Evolutionary conservation across 2,797 vertebrate species (phyloP).

Genomic region (Coranthus polyacanthus): DNA sequence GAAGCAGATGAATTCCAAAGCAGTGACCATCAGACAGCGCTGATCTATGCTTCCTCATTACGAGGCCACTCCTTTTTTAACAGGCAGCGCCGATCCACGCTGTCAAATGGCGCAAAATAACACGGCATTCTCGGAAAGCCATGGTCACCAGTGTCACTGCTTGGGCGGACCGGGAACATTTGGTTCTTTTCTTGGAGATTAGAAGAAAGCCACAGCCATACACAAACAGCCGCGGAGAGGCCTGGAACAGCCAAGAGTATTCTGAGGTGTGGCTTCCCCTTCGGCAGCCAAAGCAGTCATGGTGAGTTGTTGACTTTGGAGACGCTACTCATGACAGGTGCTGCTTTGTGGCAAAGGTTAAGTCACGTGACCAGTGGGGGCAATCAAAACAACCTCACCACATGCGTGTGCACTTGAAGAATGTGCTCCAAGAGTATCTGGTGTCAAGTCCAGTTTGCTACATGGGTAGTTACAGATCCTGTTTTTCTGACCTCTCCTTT

Average conservation of each 20-base stretch:
- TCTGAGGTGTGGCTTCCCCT: slow-evolving; percentile 71
- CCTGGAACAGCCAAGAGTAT: slow-evolving; percentile 58
- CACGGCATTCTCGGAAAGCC: slow-evolving; percentile 70
- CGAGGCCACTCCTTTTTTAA: slow-evolving; percentile 36
- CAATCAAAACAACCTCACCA: slow-evolving; percentile 56
- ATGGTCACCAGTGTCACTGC: slow-evolving; percentile 54
- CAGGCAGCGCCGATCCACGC: slow-evolving; percentile 17
- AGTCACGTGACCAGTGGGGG: slow-evolving; percentile 51
- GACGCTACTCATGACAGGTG: slow-evolving; percentile 62
- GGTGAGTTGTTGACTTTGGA: slow-evolving; percentile 61
- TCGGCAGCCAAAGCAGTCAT: slow-evolving; percentile 37
- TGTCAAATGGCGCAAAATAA: slow-evolving; percentile 50
- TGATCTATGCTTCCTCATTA: slow-evolving; percentile 34
- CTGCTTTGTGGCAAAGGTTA: slow-evolving; percentile 25
- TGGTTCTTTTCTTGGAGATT: slow-evolving; percentile 64
- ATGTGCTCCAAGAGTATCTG: slow-evolving; percentile 40
- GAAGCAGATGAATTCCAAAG: slow-evolving; percentile 58
- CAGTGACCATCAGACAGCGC: slow-evolving; percentile 45
- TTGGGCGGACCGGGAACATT: slow-evolving; percentile 64
- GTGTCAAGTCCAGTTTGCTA: slow-evolving; percentile 60
- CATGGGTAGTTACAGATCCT: slow-evolving; percentile 39
- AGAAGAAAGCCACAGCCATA: slow-evolving; percentile 43
- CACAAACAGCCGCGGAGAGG: slow-evolving; percentile 61
- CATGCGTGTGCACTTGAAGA: slow-evolving; percentile 50
- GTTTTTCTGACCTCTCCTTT: slow-evolving; percentile 27